phyloP scores from a whole-genome alignment of 2,797 vertebrate genomes.

The Muscicapa comitata region DNA sequence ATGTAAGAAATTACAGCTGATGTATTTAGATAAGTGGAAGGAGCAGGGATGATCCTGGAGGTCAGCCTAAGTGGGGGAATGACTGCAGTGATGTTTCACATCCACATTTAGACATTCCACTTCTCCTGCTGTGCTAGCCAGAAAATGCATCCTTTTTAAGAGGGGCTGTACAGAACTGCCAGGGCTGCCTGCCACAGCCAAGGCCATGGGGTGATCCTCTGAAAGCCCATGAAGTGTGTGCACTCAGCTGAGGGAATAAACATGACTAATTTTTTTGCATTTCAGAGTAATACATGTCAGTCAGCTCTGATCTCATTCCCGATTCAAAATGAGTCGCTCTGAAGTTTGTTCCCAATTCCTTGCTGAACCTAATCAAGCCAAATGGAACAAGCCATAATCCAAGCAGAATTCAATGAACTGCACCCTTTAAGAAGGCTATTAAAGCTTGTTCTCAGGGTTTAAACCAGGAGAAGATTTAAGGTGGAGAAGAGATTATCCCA shows the following conservation, averaged over 20 bases:
- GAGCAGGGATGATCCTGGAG: neutral
- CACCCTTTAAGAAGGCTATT: conserved; percentile 23
- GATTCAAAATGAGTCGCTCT: neutral
- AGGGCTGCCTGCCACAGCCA: neutral
- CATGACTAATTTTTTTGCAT: neutral
- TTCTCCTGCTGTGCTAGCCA: neutral
- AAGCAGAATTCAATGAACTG: conserved; percentile 33
- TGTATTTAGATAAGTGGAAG: conserved; percentile 32
- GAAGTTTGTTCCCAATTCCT: conserved; percentile 31
- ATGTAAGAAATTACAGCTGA: conserved; percentile 14
- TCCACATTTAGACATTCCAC: neutral
- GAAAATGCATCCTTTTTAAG: neutral
- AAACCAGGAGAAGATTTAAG: conserved; percentile 26
- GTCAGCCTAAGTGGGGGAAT: neutral
- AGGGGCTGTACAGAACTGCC: neutral
- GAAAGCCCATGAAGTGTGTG: neutral
- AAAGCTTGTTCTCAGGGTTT: conserved; percentile 11
- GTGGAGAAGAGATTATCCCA: conserved; percentile 24
- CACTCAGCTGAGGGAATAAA: neutral
- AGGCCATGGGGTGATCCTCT: neutral
- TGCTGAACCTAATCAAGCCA: conserved; percentile 18
- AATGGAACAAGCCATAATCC: conserved; percentile 39
- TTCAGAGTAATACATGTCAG: neutral
- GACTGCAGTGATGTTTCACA: neutral
- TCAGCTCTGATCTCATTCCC: neutral